Percentiles rank a stretch among this genome's conserved stretches.
phyloP scores from a whole-genome alignment of 2,797 vertebrate genomes.

The Lemur catta region DNA sequence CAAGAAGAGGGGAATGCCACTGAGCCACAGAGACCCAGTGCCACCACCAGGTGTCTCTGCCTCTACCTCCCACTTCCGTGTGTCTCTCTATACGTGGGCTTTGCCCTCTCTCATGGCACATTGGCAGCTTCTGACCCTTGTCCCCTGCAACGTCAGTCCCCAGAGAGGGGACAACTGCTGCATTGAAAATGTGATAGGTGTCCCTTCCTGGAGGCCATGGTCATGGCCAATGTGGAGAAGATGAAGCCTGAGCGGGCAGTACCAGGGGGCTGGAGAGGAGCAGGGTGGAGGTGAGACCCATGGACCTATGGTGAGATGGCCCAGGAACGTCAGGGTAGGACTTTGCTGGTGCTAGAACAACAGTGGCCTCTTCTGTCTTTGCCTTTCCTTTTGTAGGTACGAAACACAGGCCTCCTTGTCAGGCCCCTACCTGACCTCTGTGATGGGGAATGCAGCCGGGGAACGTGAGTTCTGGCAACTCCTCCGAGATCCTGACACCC shows the following conservation, averaged over 20 bases:
- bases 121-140: neutral
- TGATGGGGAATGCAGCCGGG: constrained; percentile 88
- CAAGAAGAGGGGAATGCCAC: neutral
- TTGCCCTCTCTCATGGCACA: neutral
- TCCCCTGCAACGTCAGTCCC: neutral
- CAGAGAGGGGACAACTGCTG: neutral
- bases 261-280: neutral
- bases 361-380: neutral
- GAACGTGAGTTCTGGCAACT: constrained; percentile 91
- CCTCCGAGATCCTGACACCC: constrained; percentile 78
- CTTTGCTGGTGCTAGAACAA: neutral
- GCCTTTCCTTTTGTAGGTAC: constrained; percentile 84
- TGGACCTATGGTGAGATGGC: neutral
- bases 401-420: constrained; percentile 87
- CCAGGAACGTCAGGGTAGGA: neutral
- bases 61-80: rapidly evolving
- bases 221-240: neutral
- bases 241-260: neutral
- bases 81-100: neutral
- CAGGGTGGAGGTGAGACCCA: neutral
- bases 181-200: neutral
- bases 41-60: neutral
- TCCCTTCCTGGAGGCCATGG: neutral
- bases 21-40: neutral
- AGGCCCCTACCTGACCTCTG: constrained; percentile 89